Evolutionary conservation across 2,888 invertebrate genomes (phyloP).

Genomic region (Lissocephala sabroskyi): DNA sequence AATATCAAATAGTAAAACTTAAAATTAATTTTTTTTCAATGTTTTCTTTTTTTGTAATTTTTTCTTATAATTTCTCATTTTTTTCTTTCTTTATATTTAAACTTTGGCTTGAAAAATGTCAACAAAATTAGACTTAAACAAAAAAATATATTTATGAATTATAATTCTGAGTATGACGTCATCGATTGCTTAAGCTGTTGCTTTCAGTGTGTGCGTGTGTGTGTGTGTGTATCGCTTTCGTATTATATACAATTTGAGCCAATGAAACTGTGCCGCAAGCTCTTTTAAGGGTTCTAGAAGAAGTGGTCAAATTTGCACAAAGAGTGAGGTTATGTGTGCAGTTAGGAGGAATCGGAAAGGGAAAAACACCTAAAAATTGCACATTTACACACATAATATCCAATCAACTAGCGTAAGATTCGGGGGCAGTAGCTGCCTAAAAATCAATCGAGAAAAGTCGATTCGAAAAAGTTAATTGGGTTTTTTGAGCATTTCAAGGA

Average conservation of each 20-base stretch:
- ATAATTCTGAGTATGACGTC: background rate
- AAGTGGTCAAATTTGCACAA: background rate
- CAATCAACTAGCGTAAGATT: conserved; percentile 46
- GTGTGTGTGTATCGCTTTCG: background rate
- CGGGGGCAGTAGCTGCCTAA: conserved; percentile 53
- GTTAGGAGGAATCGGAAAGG: conserved; percentile 15
- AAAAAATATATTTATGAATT: conserved; percentile 15
- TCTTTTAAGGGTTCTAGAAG: too few relatives aligned
- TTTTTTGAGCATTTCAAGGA: conserved; percentile 44
- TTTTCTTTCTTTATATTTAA: conserved; percentile 25
- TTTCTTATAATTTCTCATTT: conserved; percentile 18
- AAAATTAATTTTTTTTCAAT: conserved; percentile 51
- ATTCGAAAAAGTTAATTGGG: background rate
- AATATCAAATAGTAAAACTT: conserved; percentile 19
- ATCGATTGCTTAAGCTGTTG: too few relatives aligned
- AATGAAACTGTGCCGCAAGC: background rate
- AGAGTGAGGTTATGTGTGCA: background rate
- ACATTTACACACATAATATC: conserved; percentile 55
- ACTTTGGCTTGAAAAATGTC: conserved; percentile 69
- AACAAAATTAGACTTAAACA: conserved; percentile 41
- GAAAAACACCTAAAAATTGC: conserved; percentile 58
- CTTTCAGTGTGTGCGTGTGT: background rate
- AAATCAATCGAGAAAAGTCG: conserved; percentile 42
- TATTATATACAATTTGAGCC: background rate
- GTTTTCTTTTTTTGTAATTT: conserved; percentile 10